phyloP scores from a whole-genome alignment of 2,113 vertebrate genomes.

The Melanerpes formicivorus region DNA sequence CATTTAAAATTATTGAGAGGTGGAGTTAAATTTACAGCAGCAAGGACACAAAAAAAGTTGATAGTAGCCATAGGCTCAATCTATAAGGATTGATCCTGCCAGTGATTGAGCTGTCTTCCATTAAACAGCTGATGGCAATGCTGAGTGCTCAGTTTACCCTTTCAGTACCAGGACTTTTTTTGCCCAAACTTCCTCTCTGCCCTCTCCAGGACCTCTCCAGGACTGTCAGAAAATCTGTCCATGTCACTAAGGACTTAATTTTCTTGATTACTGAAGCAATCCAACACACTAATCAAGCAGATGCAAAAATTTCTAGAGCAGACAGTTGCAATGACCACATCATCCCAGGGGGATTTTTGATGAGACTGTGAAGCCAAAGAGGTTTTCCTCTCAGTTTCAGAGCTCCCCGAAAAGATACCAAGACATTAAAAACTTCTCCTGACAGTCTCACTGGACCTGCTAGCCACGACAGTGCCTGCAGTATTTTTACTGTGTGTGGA shows the following conservation, averaged over 20 bases:
- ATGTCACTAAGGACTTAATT: neutral
- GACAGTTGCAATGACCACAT: neutral
- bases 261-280: neutral
- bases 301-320: neutral
- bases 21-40: neutral
- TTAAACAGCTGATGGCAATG: neutral
- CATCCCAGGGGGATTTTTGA: neutral
- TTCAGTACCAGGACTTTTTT: neutral
- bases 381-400: neutral
- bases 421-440: neutral
- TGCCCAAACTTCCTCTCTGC: neutral
- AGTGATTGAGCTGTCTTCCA: slow-evolving; percentile 28
- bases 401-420: neutral
- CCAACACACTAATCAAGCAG: neutral
- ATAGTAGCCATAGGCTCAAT: slow-evolving; percentile 36
- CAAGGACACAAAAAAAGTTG: slow-evolving; percentile 39
- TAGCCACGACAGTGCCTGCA: neutral
- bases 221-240: neutral
- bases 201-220: neutral
- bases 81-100: slow-evolving; percentile 13
- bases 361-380: neutral
- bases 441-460: neutral
- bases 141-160: neutral
- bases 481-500: neutral
- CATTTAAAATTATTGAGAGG: neutral